Evolutionary conservation across 2,113 vertebrate genomes (phyloP), one percentile per base, ranked within the genome.

Genomic region (Heloderma charlesbogerti): DNA sequence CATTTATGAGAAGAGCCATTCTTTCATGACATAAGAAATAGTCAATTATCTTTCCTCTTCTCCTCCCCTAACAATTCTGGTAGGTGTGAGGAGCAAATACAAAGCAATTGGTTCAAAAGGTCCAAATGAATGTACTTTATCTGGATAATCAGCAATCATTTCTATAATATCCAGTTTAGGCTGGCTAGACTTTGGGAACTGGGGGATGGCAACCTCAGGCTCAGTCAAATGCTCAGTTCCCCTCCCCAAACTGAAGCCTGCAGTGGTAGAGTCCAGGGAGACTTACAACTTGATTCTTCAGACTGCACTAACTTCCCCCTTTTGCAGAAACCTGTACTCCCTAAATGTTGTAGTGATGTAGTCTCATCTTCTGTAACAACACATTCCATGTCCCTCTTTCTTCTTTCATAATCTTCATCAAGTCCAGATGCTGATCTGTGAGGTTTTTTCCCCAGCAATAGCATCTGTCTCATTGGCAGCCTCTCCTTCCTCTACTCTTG

Each of bases 391-490:
- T 54, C n/a, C 72, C 66, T 95, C 75, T 57, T 95, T 89, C 86
- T 93, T 92, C 96, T 92, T 96, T 93, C 95, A 94, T 92, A n/a
- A 25, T 92, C 88, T 94, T 95, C 91, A 90, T 27, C 74, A 92
- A 88, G 91, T 90, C 95, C 96, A 97, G 96, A 96, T 97, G 95
- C 95, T 96, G 94, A 96, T 92, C 51, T 0, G 57, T 18, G 92
- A 93, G 96, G 77, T 96, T 57, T 93, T 96, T 97, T 97, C 92
- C 45, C 63, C 93, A 96, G 67, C 94, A 92, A 82, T 80, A 97
- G 92, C 96, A 97, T 97, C 96, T 97, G 97, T 92, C 88, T 96
- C 89, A 88, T 93, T 97, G 97, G 94, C 97, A 97, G 89, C 82
- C 51, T 93, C 75, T 82, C 1, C 89, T 94, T 94, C 93, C 57